phyloP scores from a whole-genome alignment of 2,797 vertebrate genomes.

The Phalanger gymnotis region DNA sequence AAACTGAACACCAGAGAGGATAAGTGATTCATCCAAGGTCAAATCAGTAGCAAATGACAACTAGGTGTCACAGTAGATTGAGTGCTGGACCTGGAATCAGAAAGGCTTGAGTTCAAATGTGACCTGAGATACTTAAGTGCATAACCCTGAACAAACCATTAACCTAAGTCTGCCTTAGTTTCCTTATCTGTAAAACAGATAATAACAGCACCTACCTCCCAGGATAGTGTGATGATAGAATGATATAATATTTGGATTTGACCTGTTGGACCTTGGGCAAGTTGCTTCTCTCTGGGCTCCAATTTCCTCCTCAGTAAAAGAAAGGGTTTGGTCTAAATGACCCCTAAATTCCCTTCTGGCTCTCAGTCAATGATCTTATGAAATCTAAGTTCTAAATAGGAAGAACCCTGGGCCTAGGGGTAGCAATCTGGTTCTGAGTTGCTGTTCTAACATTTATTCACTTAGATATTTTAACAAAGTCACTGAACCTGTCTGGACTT shows the following conservation, averaged over 20 bases:
- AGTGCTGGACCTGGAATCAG: not conserved
- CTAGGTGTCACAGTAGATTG: not conserved
- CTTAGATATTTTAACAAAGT: not conserved
- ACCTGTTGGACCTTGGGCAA: not conserved
- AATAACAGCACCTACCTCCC: not conserved
- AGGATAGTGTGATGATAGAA: not conserved
- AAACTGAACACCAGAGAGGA: not conserved
- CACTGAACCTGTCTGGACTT: not conserved
- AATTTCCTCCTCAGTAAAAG: not conserved
- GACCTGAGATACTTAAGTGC: not conserved
- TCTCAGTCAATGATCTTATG: not conserved
- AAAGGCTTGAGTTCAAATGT: not conserved
- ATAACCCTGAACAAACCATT: not conserved
- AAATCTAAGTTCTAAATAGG: not conserved
- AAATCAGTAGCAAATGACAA: not conserved
- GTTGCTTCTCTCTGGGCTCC: not conserved
- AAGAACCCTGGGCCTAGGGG: not conserved
- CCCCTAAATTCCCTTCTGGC: not conserved
- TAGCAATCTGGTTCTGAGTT: not conserved
- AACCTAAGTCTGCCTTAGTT: not conserved
- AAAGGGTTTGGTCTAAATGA: not conserved
- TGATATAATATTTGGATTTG: not conserved
- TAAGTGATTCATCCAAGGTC: not conserved
- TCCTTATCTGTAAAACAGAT: not conserved
- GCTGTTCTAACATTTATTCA: not conserved